Percentiles rank a stretch among this genome's conserved stretches.
Conservation (phyloP, 2,113 vertebrate genomes). For the Astur gentilis region DNA sequence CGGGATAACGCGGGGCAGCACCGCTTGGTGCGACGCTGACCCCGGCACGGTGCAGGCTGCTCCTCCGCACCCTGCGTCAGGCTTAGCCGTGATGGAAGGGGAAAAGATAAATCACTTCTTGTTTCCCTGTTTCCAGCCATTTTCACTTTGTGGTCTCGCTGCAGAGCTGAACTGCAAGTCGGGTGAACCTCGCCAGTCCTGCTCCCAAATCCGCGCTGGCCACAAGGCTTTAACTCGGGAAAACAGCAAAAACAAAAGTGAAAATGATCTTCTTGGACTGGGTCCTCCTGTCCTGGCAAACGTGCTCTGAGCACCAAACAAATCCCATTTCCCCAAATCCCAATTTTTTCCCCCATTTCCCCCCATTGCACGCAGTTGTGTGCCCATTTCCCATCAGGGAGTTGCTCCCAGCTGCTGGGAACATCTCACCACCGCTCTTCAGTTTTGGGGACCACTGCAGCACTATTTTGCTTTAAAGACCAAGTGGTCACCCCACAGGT, state of each 20-base stretch:
- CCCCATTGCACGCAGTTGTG: accelerated
- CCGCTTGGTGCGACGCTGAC: accelerated
- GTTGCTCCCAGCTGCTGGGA: neutral
- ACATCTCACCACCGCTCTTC: neutral
- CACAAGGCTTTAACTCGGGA: neutral
- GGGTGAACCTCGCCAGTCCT: neutral
- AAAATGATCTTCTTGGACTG: neutral
- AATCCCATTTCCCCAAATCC: neutral
- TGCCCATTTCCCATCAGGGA: accelerated
- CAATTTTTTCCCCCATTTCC: accelerated
- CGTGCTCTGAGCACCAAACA: neutral
- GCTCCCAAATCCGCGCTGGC: neutral
- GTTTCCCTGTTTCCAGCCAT: neutral
- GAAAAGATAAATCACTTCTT: neutral
- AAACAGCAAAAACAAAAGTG: neutral
- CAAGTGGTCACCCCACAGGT: neutral
- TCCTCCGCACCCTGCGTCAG: accelerated
- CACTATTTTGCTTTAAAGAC: neutral
- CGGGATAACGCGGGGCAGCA: accelerated
- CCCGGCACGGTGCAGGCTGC: neutral
- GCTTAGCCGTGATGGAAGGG: neutral
- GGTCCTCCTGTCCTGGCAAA: neutral
- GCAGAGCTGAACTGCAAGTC: neutral
- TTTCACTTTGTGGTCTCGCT: neutral
- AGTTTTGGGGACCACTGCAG: accelerated